Percentiles rank a stretch among this genome's conserved stretches.
Conservation (phyloP, 2,113 vertebrate genomes). For the Gavia stellata region DNA sequence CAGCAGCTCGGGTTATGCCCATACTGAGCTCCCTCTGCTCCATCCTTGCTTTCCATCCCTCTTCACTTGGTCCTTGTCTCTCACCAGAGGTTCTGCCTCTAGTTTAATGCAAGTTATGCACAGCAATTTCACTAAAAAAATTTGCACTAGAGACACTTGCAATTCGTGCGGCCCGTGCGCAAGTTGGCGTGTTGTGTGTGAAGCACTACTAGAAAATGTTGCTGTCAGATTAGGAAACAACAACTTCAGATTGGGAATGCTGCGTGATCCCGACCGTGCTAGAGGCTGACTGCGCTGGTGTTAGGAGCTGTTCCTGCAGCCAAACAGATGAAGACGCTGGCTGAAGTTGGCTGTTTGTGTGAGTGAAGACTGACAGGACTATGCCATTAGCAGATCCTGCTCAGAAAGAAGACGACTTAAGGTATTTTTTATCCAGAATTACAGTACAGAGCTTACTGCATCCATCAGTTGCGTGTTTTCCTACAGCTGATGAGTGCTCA, state of each 20-base stretch:
- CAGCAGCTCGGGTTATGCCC: not conserved
- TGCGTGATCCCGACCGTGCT: not conserved
- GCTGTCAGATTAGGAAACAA: not conserved
- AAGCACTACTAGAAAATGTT: rapidly evolving
- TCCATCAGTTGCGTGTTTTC: not conserved
- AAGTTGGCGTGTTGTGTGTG: not conserved
- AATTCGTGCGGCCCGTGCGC: not conserved
- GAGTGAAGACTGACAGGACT: not conserved
- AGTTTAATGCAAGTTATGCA: not conserved
- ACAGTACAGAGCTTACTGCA: not conserved
- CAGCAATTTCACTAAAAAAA: not conserved
- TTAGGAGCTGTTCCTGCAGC: not conserved
- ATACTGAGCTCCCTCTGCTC: not conserved
- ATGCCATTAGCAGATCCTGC: not conserved
- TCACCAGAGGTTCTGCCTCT: not conserved
- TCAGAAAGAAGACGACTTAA: not conserved
- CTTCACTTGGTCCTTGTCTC: not conserved
- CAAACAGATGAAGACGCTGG: not conserved
- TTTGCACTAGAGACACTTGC: not conserved
- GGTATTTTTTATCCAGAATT: not conserved
- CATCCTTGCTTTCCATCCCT: not conserved
- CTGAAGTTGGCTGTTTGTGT: not conserved
- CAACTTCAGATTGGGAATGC: not conserved
- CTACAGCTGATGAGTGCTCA: not conserved
- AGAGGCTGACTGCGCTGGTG: not conserved